Percentiles rank a stretch among this genome's conserved stretches.
phyloP scores from a whole-genome alignment of 2,113 vertebrate species.

The Hassar affinis region DNA sequence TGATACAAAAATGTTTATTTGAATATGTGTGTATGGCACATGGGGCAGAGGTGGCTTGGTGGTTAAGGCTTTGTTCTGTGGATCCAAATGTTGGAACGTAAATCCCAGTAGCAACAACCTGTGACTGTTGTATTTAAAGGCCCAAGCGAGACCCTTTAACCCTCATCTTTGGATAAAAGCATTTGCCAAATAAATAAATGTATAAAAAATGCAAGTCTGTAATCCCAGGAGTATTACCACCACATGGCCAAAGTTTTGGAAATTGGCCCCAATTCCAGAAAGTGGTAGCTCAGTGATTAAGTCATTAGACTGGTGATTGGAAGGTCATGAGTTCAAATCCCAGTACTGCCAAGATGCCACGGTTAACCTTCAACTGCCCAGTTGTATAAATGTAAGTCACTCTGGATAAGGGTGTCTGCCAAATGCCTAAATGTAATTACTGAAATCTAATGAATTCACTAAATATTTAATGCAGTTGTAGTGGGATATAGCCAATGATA shows the following conservation, averaged over 20 bases:
- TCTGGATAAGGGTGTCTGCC: too few relatives aligned
- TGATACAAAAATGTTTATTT: not conserved
- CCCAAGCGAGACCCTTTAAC: not conserved
- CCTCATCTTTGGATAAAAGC: not conserved
- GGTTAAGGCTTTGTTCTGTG: not conserved
- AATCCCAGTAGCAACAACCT: not conserved
- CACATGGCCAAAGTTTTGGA: not conserved
- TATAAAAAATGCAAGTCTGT: not conserved
- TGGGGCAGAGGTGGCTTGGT: not conserved
- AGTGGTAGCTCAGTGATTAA: too few relatives aligned
- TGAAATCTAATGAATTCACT: not conserved
- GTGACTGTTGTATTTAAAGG: not conserved
- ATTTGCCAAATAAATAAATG: not conserved
- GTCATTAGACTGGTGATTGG: too few relatives aligned
- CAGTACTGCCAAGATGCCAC: too few relatives aligned
- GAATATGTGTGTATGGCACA: not conserved
- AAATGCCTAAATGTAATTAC: too few relatives aligned
- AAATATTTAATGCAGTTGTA: slow-evolving; percentile 1
- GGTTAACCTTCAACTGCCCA: too few relatives aligned
- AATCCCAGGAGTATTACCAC: not conserved
- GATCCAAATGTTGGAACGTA: not conserved
- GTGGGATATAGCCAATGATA: not conserved
- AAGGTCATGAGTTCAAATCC: too few relatives aligned
- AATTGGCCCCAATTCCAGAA: not conserved
- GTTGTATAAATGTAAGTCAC: too few relatives aligned